Evolutionary conservation across 1,140 invertebrate species (phyloP), one percentile per base, ranked within the genome.

Genomic region (Periplaneta americana): DNA sequence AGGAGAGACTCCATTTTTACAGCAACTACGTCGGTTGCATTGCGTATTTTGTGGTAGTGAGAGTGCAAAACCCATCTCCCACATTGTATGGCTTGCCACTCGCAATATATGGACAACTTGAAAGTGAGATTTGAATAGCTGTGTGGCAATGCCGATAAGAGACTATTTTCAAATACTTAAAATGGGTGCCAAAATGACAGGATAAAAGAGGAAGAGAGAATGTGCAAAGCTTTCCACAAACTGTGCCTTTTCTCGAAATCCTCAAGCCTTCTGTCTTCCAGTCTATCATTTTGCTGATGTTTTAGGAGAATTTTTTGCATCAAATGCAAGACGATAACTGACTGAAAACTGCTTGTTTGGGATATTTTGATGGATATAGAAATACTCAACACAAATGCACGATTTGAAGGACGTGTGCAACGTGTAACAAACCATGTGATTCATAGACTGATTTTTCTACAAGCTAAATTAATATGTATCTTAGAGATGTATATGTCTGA

Each of bases 101-200:
- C 11, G 33, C n/a, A 31, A 39, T 11, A 31, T 80, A 31, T 39
- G 34, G 11, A 80, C 31, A 80, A n/a, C 31, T 34, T 28, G 48
- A 57, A 80, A 39, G n/a, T 36, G 39, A 18, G 34, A 18, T 80
- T 31, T 34, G 39, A 78, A 39, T 78, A 31, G 34, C 33, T n/a
- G 28, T n/a, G 48, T 5, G 5, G 48, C 17, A 57, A n/a, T 57
- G 48, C 48, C 48, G 28, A 10, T n/a, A 57, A n/a, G 48, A 57
- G 18, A 57, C 28, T 48, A 9, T 17, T 57, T 78, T 78, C 76
- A 31, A 36, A 78, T 28, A 36, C 35, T 78, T 78, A 34, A 17
- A 78, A 78, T 36, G 33, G 34, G 76, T 78, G 76, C 76, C 76
- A 78, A 78, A 78, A 78, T 78, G 76, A 78, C 76, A 78, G 76